Percentiles rank a stretch among this genome's conserved stretches.
phyloP scores from a whole-genome alignment of 1,140 invertebrate species.

The Micrasema minimum region DNA sequence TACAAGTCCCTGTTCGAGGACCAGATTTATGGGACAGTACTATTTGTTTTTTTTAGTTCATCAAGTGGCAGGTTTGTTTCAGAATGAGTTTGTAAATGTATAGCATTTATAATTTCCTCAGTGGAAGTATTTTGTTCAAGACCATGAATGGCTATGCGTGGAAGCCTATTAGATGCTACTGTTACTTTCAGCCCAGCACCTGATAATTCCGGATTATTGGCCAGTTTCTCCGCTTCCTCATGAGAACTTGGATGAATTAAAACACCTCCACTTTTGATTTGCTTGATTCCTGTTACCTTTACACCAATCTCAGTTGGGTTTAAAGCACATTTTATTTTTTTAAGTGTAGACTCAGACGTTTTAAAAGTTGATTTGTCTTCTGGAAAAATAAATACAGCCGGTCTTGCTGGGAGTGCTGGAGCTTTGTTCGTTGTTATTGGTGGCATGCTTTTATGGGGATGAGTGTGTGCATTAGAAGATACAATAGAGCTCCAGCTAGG shows the following conservation, averaged over 20 bases:
- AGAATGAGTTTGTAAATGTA: not conserved
- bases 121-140: not conserved
- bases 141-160: constrained; percentile 2
- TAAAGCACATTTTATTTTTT: not conserved
- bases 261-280: not conserved
- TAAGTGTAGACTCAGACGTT: not conserved
- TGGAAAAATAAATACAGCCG: not conserved
- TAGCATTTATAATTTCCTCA: constrained; percentile 3
- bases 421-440: not conserved
- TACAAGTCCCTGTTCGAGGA: not conserved
- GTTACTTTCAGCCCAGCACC: not conserved
- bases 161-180: not conserved
- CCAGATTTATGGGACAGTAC: constrained; percentile 9
- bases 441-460: not conserved
- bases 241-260: not conserved
- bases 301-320: not conserved
- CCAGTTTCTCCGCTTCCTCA: not conserved
- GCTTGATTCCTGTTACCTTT: not conserved
- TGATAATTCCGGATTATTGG: not conserved
- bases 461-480: not conserved
- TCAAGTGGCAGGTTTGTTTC: not conserved
- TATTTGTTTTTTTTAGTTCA: not conserved
- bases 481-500: not conserved
- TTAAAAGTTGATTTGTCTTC: not conserved
- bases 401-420: not conserved